Base-by-base conservation (phyloP, 2,888 invertebrate genomes). In the Limnephilus rhombicus region DNA sequence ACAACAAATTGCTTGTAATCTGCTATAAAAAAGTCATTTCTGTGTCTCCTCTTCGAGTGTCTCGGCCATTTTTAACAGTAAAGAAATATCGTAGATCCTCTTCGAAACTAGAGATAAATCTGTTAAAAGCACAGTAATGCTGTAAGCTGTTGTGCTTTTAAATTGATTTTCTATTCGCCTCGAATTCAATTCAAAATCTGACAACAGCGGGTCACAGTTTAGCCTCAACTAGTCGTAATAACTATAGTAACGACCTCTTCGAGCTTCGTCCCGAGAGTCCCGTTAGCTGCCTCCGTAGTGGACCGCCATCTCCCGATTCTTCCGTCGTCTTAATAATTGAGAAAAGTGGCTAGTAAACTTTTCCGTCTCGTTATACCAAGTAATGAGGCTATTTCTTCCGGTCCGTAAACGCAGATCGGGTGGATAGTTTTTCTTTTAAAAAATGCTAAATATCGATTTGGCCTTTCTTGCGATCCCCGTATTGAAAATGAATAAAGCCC, bases 301-400 rank as follows among this genome's bases (percentile, higher is more conserved):
- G 45, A n/a, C 29, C 49, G 29, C 49, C 45, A 86, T 45, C 45
- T 37, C 37, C 37, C 83, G 34, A 13, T 83, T 34, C 83, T 83
- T 83, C 68, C 45, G 15, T 86, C 45, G 24, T 41, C 45, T 29
- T 29, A 49, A 86, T 86, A 86, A 86, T 86, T 86, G 86, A 86
- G 86, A 45, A 45, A 86, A 86, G 86, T 86, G 86, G 86, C 86
- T 49, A 41, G 45, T 86, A 86, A 86, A 86, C 41, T 86, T 86
- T 86, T 86, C 86, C 86, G 49, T 45, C 86, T 49, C 86, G 49
- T 86, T 86, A 86, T 86, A 11, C 29, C 86, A 86, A 29, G 29
- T 86, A 86, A 86, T 86, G 86, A 86, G 86, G 86, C 86, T 45
- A 86, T 86, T 86, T 86, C 86, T 86, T 49, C 45, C 45, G 49